A percentile compares a stretch with the other conserved stretches of the same genome.
phyloP scores from a whole-genome alignment of 2,888 invertebrate species.

The Dicyrtoma fusca region DNA sequence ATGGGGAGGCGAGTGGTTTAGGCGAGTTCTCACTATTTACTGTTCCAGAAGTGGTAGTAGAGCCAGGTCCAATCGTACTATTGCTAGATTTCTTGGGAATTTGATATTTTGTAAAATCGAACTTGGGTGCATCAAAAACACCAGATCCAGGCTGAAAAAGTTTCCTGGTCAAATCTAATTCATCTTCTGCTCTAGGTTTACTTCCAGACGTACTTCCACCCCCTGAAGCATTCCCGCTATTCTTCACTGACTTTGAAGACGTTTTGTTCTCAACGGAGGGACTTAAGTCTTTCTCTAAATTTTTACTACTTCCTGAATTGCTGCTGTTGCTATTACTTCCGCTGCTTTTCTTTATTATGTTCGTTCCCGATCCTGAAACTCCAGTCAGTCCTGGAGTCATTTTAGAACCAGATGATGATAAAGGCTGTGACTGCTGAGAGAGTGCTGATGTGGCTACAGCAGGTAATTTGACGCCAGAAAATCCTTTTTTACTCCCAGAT shows the following conservation, averaged over 20 bases:
- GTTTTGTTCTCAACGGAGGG: too few species aligned
- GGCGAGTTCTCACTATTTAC: conserved; percentile 14
- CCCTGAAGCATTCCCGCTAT: not conserved
- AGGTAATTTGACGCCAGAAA: conserved; percentile 21
- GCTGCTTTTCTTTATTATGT: conserved; percentile 5
- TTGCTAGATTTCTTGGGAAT: conserved; percentile 53
- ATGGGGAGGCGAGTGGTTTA: not conserved
- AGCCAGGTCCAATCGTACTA: not conserved
- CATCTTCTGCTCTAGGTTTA: conserved; percentile 32
- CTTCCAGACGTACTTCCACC: not conserved
- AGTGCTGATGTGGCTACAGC: not conserved
- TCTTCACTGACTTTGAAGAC: conserved; percentile 11
- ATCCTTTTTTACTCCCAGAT: conserved; percentile 12
- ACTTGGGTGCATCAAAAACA: conserved; percentile 44
- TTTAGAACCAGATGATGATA: not conserved
- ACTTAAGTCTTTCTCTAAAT: not conserved
- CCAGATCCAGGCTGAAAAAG: conserved; percentile 48
- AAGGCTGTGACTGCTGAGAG: not conserved
- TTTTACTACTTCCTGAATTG: not conserved
- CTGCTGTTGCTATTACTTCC: conserved; percentile 11
- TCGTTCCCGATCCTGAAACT: not conserved
- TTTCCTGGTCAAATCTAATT: conserved; percentile 48
- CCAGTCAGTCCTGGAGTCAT: not conserved
- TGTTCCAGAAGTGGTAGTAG: not conserved
- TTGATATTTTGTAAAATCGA: conserved; percentile 54